Base-by-base conservation (phyloP, 2,888 invertebrate species). In the Lottia scabra region DNA sequence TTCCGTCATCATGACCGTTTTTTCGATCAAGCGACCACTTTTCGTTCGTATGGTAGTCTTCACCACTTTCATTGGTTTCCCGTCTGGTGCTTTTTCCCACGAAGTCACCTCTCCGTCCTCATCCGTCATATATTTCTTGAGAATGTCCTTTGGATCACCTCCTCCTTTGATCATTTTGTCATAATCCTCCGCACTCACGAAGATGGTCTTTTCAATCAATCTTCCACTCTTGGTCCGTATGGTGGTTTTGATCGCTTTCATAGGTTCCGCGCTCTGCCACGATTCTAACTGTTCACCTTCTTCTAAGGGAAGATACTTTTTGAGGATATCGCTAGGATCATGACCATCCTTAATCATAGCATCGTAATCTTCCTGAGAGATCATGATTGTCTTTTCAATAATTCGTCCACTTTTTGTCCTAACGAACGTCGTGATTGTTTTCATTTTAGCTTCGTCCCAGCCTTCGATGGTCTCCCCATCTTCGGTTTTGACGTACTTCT, bases 381-480 rank as follows among this genome's bases (percentile, higher is more conserved):
- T 85, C 85, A 88, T 84, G 30, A 89, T 84, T 62, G 83, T 86
- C 77, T 87, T 87, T 79, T 89, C 87, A 62, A 88, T 80, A 26
- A 89, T 71, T 4, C 88, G 70, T 4, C 89, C 89, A 79, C 88
- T 88, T 79, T 88, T 89, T 12, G 89, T 89, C 38, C 88, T 74
- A 0, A 89, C 85, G 64, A 81, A 85, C 0, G 88, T 89, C 75
- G 86, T 89, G 23, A 89, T 85, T 13, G 84, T 84, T 78, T 83
- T 86, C 88, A 89, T 88, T 74, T 88, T 84, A 5, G 87, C 85
- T 69, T 88, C 88, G 8, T 82, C 86, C 88, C 88, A 89, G 0
- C 87, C 88, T 71, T 88, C 89, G 2, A 89, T 75, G 10, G 77
- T 81, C 75, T 88, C 87, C 0, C 85, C 85, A 10, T 82, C 81